These are phyloP conservation scores for Nyctalus aviator DNA, from an alignment of 2,797 vertebrate species.

Conservation along the genomic window DNA sequence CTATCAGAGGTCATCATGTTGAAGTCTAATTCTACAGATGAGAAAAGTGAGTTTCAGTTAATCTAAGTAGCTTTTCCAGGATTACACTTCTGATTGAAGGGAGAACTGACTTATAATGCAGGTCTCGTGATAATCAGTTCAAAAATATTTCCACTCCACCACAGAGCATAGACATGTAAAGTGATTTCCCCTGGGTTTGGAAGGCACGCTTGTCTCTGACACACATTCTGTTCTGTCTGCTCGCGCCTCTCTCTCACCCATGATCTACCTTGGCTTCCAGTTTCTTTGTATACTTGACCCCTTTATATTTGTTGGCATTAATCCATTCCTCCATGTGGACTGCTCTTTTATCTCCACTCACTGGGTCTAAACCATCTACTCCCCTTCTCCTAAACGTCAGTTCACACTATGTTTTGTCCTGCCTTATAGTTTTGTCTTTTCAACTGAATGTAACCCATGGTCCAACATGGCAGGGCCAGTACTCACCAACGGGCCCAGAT, in stretches of 20 bases:
- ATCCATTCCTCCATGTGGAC: background rate
- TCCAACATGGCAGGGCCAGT: background rate
- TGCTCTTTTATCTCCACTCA: background rate
- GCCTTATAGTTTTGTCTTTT: background rate
- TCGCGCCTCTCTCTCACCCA: background rate
- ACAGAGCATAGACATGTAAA: background rate
- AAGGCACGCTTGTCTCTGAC: background rate
- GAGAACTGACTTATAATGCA: background rate
- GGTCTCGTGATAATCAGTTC: conserved; percentile 15
- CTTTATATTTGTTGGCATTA: conserved; percentile 6
- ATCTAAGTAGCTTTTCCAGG: background rate
- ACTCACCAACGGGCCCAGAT: background rate
- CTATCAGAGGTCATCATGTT: background rate
- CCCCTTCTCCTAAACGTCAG: background rate
- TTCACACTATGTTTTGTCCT: background rate
- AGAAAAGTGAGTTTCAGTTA: conserved; percentile 23
- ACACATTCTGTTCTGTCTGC: background rate
- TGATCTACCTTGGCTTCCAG: background rate
- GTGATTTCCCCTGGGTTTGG: background rate
- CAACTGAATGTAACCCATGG: background rate
- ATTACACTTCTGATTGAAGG: background rate
- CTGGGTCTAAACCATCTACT: background rate
- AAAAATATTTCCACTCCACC: background rate
- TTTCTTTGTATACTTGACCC: background rate
- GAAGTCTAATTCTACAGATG: background rate